Evolutionary conservation across 2,113 vertebrate species (phyloP), one percentile per base, ranked within the genome.

Genomic region (Strix aluco): DNA sequence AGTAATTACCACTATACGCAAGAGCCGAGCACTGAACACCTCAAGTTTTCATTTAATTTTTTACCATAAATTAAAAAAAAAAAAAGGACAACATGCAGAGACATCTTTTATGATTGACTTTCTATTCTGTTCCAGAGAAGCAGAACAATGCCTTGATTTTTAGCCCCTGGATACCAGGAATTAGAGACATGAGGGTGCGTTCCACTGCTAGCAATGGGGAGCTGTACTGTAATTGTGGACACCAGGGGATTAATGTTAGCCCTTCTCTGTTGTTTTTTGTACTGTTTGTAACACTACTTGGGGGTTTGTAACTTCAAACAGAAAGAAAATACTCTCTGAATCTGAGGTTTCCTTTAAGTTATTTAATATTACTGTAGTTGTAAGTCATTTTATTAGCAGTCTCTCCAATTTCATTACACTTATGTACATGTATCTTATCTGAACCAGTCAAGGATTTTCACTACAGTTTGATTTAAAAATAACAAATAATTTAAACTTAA

Each of bases 221-320:
- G 29, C 88, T 81, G 42, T 96, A 91, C 92, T 95, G 19, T 92
- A 71, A 81, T 87, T 42, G 38, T 93, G 93, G 88, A 92, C 78
- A 62, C 88, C 78, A 85, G 95, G 96, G 97, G 93, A 96, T 97
- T 77, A 92, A 84, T 62, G 84, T 94, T 81, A 87, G 93, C 93
- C 95, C 81, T 98, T 96, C 92, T 92, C 69, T 96, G 59, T 91
- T 94, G 77, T 10, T 92, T 97, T 98, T 96, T 97, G 92, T 98
- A 96, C 94, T 94, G 95, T 98, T 97, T 97, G 85, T 98, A 98
- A 98, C 98, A 98, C 98, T 98, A 98, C 97, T 97, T 98, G 91
- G 95, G 96, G 96, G 95, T 96, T 97, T 97, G 59, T 96, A 92
- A 97, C 95, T 97, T 97, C 95, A 95, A 23, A 96, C 57, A 66